Evolutionary conservation across 2,888 invertebrate species (phyloP), one percentile per base, ranked within the genome.

Genomic region (Stomorhina lunata): DNA sequence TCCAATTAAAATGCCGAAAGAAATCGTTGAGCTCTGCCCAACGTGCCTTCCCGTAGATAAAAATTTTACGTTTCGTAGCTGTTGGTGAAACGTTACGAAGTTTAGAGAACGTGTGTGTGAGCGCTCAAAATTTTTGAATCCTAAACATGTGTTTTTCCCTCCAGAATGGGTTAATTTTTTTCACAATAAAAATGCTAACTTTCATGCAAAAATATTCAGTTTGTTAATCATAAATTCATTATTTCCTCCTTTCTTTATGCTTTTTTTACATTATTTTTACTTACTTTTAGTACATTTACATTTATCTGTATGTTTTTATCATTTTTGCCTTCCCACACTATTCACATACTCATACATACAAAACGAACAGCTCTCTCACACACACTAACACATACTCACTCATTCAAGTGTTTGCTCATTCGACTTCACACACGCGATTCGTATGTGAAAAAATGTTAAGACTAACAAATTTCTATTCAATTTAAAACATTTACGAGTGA

Each of bases 231-330:
- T 53, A 65, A 57, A 43, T 55, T 78, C 37, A 29, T 69, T 53
- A 65, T 57, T 75, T 83, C 66, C 48, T 76, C 43, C 63, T 63
- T 53, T 27, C 25, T 59, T 68, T 68, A 22, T 22, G 43, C 40
- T 12, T 61, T 25, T 32, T 57, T 71, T 32, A 32, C 55, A 66
- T 57, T 53, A 10, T 6, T n/a, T 20, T 27, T 40, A 1, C 4
- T 17, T 29, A 15, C 1, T 55, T 29, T 57, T 29, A 22, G 5
- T 25, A 22, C 17, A 25, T 75, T 37, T 27, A 15, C 17, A 4
- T 37, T 43, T 65, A 25, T 10, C 25, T 57, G 32, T 57, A 53
- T 43, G n/a, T 20, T 68, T 76, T 72, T 69, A 29, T 34, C 15
- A 7, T 10, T 20, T 55, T 29, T 55, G 34, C 29, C 40, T 57